Base-by-base conservation (phyloP, 2,797 vertebrate species). In the Channa striata region DNA sequence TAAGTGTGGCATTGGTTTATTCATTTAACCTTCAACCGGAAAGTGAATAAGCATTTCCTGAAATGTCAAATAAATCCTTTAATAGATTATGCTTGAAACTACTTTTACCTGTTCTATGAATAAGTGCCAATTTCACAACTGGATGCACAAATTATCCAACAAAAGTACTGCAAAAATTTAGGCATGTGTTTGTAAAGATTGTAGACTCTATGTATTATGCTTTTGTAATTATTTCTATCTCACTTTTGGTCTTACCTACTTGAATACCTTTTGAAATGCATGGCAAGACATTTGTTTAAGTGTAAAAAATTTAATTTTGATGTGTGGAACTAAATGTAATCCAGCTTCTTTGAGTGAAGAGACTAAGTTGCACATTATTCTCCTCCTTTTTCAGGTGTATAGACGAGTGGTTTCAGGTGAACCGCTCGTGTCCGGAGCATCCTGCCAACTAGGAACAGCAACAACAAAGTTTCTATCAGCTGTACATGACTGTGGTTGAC, bases 341-440 rank as follows among this genome's bases (percentile, higher is more conserved):
- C 4, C 5, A 68, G 33, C 8, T 10, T 52, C 1, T 3, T 56
- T 34, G 2, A 1, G 9, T 30, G 16, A 59, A 11, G n/a, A 42
- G 33, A 59, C 10, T 25, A 42, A 54, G 23, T 9, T 8, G 11
- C 2, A 14, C 5, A 5, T 23, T 23, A 30, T 47, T 20, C 16
- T 73, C 36, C 43, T 19, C 37, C 16, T 54, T 19, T 77, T 81
- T 57, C 89, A 99, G 98, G 86, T 99, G 98, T 90, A 99, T 99
- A 95, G 97, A 99, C 60, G 95, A 97, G 83, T 99, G 98, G 98
- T 99, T 99, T 91, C 94, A 96, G 93, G 96, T 99, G 89, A 99
- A 97, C 85, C 95, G 98, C 91, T 99, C 97, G 16, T 99, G 98
- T 89, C 98, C 98, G 69, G 97, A 98, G 87, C 97, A 99, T 90